Evolutionary conservation across 2,888 invertebrate genomes (phyloP), one percentile per base, ranked within the genome.

Genomic region (Laothoe populi): DNA sequence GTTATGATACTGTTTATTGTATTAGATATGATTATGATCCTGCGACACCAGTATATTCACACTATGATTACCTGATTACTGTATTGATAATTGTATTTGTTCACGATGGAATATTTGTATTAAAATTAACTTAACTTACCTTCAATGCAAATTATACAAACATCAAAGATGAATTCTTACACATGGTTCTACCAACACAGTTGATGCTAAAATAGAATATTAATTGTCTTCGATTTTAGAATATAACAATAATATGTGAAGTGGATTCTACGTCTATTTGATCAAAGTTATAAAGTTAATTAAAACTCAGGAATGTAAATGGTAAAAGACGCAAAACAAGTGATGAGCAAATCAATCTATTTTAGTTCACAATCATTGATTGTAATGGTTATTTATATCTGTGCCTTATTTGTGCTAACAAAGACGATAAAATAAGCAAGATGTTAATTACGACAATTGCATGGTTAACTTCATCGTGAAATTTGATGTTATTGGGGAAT

Each of bases 361-460:
- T 35, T 19, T 16, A 49, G 16, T 16, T 16, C n/a, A 19, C 19
- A 19, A 16, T 31, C 7, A 10, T 16, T 16, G 5, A 1, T 31
- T 31, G 13, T 5, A 13, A 31, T 31, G 7, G 16, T 53, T 16
- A 53, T 31, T 53, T 31, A 11, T 53, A 35, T 19, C 49, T 11
- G 1, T 31, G 7, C 3, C 31, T 35, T 10, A 19, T 2, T 19
- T 4, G 4, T 49, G 26, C 49, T 8, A 26, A 49, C 7, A 26
- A 48, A 26, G 48, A 31, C 19, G 49, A 53, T 53, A 31, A 48
- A 48, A 2, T 16, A 31, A 53, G 53, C 8, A 23, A 19, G 53
- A 26, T 16, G 13, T 4, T 53, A 53, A 53, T 53, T 53, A 53
- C 35, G 19, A 19, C 10, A 11, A 31, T 53, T 19, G 16, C 35